Percentiles rank a stretch among this genome's conserved stretches.
phyloP scores from a whole-genome alignment of 2,113 vertebrate genomes.

The Salvelinus fontinalis region DNA sequence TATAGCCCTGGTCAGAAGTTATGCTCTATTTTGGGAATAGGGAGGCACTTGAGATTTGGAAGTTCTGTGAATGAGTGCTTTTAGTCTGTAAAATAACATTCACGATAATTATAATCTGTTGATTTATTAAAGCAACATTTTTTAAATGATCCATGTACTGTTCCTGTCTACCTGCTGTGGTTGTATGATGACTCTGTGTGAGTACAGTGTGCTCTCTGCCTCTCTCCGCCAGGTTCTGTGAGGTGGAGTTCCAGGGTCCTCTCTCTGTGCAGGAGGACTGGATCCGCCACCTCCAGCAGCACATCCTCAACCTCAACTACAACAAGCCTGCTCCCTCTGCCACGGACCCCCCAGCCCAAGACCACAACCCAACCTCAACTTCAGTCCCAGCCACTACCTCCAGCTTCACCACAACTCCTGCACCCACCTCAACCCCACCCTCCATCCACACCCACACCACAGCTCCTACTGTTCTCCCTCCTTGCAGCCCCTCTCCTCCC shows the following conservation, averaged over 20 bases:
- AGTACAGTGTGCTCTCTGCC: background rate
- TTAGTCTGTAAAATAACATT: conserved; percentile 21
- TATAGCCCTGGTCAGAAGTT: conserved; percentile 18
- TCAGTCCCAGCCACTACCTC: background rate
- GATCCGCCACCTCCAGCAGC: conserved; percentile 93
- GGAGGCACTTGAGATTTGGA: conserved; percentile 47
- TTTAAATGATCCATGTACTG: too few relatives aligned
- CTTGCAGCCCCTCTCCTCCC: conserved; percentile 30
- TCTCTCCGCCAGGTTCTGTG: conserved; percentile 84
- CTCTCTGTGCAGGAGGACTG: conserved; percentile 95
- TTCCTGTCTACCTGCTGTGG: background rate
- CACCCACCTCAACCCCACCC: conserved; percentile 18
- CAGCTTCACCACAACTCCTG: conserved; percentile 9
- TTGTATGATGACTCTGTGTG: background rate
- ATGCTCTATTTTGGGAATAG: conserved; percentile 37
- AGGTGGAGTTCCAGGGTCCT: conserved; percentile 93
- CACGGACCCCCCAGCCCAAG: conserved; percentile 36
- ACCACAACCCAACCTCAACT: conserved; percentile 35
- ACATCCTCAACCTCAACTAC: conserved; percentile 96
- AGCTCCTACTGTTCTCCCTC: conserved; percentile 8
- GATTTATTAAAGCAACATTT: background rate
- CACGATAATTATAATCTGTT: conserved; percentile 1
- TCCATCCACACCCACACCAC: conserved; percentile 24
- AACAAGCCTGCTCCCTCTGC: conserved; percentile 75
- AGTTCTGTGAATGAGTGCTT: conserved; percentile 26